These are phyloP conservation scores for Percina caprodes DNA, from an alignment of 2,113 vertebrate genomes.

Conservation along the genomic window DNA sequence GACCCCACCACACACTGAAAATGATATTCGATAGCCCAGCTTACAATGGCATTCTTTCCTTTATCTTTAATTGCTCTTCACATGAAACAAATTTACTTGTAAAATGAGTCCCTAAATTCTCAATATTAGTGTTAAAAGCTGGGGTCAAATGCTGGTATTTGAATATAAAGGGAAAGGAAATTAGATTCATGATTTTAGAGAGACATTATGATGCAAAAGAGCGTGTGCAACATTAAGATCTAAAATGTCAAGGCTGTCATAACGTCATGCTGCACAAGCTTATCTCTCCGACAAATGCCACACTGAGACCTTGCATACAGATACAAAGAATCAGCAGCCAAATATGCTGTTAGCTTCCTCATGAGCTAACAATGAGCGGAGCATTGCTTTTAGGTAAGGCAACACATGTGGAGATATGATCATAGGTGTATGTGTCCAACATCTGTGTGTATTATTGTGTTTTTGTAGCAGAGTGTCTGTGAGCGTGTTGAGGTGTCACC, in stretches of 20 bases:
- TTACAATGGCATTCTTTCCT: neutral
- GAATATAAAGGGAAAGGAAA: slow-evolving; percentile 16
- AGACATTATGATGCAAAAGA: slow-evolving; percentile 78
- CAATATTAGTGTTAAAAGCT: slow-evolving; percentile 6
- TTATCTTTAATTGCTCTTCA: neutral
- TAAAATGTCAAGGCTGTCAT: slow-evolving; percentile 82
- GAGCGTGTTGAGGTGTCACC: neutral
- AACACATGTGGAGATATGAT: neutral
- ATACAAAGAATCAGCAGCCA: slow-evolving; percentile 54
- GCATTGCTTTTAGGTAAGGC: slow-evolving; percentile 1
- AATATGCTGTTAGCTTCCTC: slow-evolving; percentile 42
- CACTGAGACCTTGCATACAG: slow-evolving; percentile 69
- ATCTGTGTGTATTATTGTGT: neutral
- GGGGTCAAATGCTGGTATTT: slow-evolving; percentile 52
- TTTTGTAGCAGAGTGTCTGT: neutral
- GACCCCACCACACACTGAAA: neutral
- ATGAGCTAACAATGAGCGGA: slow-evolving; percentile 23
- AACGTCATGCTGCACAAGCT: slow-evolving; percentile 77
- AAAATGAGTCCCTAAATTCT: neutral
- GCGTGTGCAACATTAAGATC: slow-evolving; percentile 75
- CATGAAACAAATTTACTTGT: neutral
- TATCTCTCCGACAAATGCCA: slow-evolving; percentile 80
- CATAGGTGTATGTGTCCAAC: neutral
- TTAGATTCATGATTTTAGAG: slow-evolving; percentile 34
- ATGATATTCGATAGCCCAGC: neutral